phyloP scores from a whole-genome alignment of 2,113 vertebrate genomes.

The Myotis lucifugus region DNA sequence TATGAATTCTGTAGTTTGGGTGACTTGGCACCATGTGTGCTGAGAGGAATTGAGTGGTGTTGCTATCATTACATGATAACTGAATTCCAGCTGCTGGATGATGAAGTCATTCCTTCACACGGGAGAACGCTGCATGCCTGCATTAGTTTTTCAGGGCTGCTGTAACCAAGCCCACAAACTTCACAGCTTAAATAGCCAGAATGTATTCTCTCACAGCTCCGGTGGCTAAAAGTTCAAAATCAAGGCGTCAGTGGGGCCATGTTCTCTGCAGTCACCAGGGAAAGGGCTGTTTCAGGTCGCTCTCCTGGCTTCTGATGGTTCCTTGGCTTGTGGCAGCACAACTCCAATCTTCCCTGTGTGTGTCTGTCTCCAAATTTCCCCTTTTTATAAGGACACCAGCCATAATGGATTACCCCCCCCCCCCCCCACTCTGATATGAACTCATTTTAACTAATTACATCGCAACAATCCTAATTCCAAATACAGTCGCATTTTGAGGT shows the following conservation, averaged over 20 bases:
- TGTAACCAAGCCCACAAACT: not conserved
- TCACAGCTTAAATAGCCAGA: not conserved
- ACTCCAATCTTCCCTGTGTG: not conserved
- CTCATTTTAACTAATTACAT: not conserved
- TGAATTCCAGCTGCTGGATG: not conserved
- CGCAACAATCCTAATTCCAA: not conserved
- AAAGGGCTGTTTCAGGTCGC: not conserved
- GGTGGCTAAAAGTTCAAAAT: not conserved
- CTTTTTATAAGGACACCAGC: not conserved
- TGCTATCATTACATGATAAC: not conserved
- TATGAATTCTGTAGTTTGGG: not conserved
- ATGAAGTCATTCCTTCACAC: not conserved
- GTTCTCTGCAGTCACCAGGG: not conserved
- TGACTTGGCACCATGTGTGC: not conserved
- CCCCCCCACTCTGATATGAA: not conserved
- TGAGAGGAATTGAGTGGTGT: not conserved
- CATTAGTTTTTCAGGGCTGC: not conserved
- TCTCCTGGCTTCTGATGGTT: not conserved
- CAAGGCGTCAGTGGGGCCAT: rapidly evolving
- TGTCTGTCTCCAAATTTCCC: not conserved
- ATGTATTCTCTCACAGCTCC: no score
- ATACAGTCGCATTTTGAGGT: not conserved
- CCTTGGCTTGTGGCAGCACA: not conserved
- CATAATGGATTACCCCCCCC: rapidly evolving
- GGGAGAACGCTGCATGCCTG: not conserved